phyloP scores from a whole-genome alignment of 2,797 vertebrate species.

The Diplodus sargus region DNA sequence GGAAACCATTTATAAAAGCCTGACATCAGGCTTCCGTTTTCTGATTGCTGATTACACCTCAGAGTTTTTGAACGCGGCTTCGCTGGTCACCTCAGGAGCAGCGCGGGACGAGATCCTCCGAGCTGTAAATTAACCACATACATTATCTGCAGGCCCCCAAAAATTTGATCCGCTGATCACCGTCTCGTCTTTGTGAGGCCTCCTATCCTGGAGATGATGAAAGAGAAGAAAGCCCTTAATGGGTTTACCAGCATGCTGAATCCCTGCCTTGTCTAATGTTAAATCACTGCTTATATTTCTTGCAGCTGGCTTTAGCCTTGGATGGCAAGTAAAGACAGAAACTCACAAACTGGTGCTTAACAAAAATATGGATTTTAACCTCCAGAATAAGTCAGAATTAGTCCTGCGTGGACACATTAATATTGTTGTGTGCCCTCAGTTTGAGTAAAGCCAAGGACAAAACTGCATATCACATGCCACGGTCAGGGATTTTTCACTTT shows the following conservation, averaged over 20 bases:
- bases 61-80: constrained; percentile 70
- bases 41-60: constrained; percentile 82
- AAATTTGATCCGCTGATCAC: constrained; percentile 68
- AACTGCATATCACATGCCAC: constrained; percentile 37
- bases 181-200: constrained; percentile 62
- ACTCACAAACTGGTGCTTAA: constrained; percentile 49
- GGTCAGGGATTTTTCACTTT: constrained; percentile 41
- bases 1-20: constrained; percentile 75
- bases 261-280: constrained; percentile 71
- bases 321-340: constrained; percentile 63
- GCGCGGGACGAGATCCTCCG: constrained; percentile 64
- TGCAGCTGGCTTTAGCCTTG: constrained; percentile 64
- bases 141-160: constrained; percentile 67
- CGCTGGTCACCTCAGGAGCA: constrained; percentile 62
- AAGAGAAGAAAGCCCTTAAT: constrained; percentile 78
- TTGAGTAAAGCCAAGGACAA: constrained; percentile 39
- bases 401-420: constrained; percentile 39
- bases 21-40: constrained; percentile 78
- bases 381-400: constrained; percentile 31
- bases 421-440: constrained; percentile 29
- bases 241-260: constrained; percentile 77
- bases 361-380: constrained; percentile 55
- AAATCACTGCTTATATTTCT: constrained; percentile 80
- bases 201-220: constrained; percentile 74
- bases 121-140: constrained; percentile 79